Base-by-base conservation (phyloP, 2,113 vertebrate species). In the Indicator maculatus region DNA sequence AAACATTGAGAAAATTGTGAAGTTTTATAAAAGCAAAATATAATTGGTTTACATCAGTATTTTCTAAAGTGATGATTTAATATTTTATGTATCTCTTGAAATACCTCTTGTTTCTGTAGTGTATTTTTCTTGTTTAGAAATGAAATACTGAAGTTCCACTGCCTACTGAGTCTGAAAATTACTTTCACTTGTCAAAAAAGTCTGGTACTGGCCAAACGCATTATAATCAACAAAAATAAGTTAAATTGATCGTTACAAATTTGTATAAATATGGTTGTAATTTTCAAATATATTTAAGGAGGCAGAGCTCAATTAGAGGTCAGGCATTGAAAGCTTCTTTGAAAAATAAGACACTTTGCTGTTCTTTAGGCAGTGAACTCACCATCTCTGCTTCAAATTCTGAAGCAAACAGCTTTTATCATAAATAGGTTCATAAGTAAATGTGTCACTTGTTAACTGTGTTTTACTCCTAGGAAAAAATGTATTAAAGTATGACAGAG, bases 401-500 rank as follows among this genome's bases (percentile, higher is more conserved):
- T 90, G 87, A 11, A 87, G 87, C 94, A 91, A 95, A 93, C 70
- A 95, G 38, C 71, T 92, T 93, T 89, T 87, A 89, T 90, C 89
- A 84, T 69, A 92, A 94, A 24, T 44, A 63, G 38, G n/a, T 92
- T 94, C 89, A 92, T 89, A 95, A 90, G 82, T 83, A 83, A 92
- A 87, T 28, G 63, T 1, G 16, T 85, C 72, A 94, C 36, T 96
- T 78, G n/a, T 77, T 90, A 95, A 86, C 88, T 89, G 75, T 94
- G 55, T 83, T 91, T 93, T 91, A 93, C 72, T 94, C 45, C 26
- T 71, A 89, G 64, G 69, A 88, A 60, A 89, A 91, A 70, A 24
- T 70, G 24, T 85, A 83, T 88, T 95, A 53, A 83, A 91, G 24
- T 66, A 83, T 52, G 12, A 91, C 64, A 93, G 71, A 93, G 83